A percentile compares a stretch with the other conserved stretches of the same genome.
These are phyloP conservation scores for Rhinopomastus cyanomelas DNA, from an alignment of 2,113 vertebrate genomes.

Conservation along the genomic window DNA sequence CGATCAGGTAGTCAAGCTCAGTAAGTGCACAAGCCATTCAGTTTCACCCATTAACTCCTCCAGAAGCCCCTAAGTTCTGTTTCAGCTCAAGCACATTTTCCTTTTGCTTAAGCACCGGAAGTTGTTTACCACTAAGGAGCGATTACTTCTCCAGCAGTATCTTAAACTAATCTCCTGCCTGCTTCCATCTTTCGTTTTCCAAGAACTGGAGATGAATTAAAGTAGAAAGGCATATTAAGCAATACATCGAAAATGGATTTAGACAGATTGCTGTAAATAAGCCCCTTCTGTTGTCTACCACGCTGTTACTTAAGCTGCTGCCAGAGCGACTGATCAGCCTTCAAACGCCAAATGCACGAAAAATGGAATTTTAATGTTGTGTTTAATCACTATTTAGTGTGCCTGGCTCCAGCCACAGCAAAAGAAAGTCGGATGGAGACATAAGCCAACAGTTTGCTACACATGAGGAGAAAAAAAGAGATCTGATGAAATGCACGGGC, in stretches of 20 bases:
- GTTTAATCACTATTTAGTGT: slow-evolving; percentile 68
- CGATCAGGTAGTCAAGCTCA: neutral
- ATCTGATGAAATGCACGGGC: neutral
- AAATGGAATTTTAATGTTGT: slow-evolving; percentile 72
- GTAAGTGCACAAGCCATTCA: neutral
- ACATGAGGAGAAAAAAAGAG: neutral
- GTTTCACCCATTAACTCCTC: slow-evolving; percentile 16
- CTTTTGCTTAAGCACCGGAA: slow-evolving; percentile 36
- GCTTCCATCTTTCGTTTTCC: slow-evolving; percentile 46
- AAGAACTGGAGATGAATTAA: slow-evolving; percentile 53
- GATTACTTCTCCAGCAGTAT: slow-evolving; percentile 44
- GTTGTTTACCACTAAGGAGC: slow-evolving; percentile 34
- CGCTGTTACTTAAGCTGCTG: slow-evolving; percentile 43
- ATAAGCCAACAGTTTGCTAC: slow-evolving; percentile 30
- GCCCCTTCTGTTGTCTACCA: slow-evolving; percentile 59
- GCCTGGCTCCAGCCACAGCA: slow-evolving; percentile 46
- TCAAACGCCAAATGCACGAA: slow-evolving; percentile 62
- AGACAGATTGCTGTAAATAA: slow-evolving; percentile 67
- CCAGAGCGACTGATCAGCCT: slow-evolving; percentile 55
- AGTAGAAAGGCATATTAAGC: slow-evolving; percentile 63
- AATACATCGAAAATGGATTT: slow-evolving; percentile 63
- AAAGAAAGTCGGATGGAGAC: neutral
- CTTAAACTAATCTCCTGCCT: slow-evolving; percentile 21
- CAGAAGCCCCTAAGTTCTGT: neutral
- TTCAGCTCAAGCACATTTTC: slow-evolving; percentile 39